Percentiles rank a stretch among this genome's conserved stretches.
phyloP scores from a whole-genome alignment of 2,797 vertebrate genomes.

The Urophycis tenuis region DNA sequence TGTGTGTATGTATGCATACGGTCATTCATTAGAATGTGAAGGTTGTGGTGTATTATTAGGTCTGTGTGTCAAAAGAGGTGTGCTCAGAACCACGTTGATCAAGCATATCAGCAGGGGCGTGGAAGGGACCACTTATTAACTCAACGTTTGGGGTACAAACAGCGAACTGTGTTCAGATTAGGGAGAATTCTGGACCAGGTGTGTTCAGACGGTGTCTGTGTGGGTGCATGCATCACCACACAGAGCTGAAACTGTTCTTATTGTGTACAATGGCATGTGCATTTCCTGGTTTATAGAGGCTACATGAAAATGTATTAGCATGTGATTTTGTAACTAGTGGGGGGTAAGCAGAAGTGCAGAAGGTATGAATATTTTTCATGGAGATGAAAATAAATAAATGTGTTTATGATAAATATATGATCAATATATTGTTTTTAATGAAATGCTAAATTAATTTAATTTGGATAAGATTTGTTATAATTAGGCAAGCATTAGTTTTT shows the following conservation, averaged over 20 bases:
- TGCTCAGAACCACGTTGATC: not conserved
- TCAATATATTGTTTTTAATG: too few species aligned
- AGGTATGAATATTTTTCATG: not conserved
- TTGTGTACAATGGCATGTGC: not conserved
- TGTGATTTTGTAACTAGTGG: not conserved
- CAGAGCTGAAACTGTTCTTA: not conserved
- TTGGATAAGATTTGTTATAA: too few species aligned
- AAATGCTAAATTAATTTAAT: too few species aligned
- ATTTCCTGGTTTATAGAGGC: not conserved
- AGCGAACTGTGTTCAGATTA: not conserved
- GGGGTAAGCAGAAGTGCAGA: not conserved
- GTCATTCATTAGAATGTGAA: not conserved
- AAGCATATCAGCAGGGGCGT: not conserved
- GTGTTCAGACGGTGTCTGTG: not conserved
- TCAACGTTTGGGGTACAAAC: not conserved
- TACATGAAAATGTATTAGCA: not conserved
- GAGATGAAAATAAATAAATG: not conserved
- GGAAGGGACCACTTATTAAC: not conserved
- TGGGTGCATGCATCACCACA: not conserved
- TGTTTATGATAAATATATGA: too few species aligned
- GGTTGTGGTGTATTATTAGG: not conserved
- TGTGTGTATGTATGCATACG: not conserved
- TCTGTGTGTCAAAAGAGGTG: conserved; percentile 30
- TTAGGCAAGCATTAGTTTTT: too few species aligned
- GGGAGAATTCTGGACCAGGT: not conserved